Base-by-base conservation (phyloP, 2,113 vertebrate genomes). In the Penelope pileata region DNA sequence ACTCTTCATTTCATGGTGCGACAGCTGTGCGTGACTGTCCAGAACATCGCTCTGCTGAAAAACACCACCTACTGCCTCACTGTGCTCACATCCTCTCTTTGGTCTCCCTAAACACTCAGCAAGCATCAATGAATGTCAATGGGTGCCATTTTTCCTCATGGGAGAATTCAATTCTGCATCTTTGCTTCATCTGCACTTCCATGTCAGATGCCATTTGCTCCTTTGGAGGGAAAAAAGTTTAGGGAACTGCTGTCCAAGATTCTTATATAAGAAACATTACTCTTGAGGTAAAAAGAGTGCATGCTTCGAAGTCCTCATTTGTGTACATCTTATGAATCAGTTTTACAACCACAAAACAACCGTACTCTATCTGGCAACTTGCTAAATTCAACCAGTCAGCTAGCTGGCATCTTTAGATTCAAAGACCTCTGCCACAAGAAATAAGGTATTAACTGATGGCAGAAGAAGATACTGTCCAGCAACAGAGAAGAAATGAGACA, bases 341-440 rank as follows among this genome's bases (percentile, higher is more conserved):
- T 69, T 87, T 84, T 83, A 79, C 45, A 1, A 4, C 14, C 82
- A 66, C 67, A 38, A 48, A 85, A 73, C 50, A 79, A 85, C 1
- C 17, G 18, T 15, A 27, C 16, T 80, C 0, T 48, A 62, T 67
- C 58, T 85, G 75, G 40, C 50, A 94, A 84, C 88, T 66, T 80
- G 62, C 63, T 93, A 83, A 91, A 94, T 62, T 86, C 72, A 88
- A 76, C 58, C 75, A 86, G 90, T 80, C 82, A 94, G 75, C 50
- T 77, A 85, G 53, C 36, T 80, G n/a, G 45, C 82, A 66, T 69
- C 89, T 87, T 85, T 66, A 80, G 50, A 85, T 88, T 74, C 45
- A 62, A 74, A 95, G 82, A 69, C 36, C 58, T 86, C 63, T 86
- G 88, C 75, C 59, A 83, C 90, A 77, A 77, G 42, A 85, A 94